Conservation (phyloP, 2,888 invertebrate genomes). For the Luffia ferchaultella region DNA sequence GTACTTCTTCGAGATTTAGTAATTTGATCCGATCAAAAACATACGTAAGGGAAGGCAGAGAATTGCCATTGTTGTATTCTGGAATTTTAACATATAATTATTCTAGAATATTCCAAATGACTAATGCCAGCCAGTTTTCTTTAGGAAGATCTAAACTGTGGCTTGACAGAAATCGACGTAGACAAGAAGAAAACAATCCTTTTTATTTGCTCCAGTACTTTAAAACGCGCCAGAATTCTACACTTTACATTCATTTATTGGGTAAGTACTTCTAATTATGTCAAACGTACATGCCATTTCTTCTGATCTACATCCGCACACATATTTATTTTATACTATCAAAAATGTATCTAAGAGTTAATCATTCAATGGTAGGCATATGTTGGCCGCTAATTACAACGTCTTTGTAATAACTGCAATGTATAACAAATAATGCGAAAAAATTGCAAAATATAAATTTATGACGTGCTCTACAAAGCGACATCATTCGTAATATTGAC, state of each 20-base stretch:
- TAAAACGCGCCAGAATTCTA: slow-evolving; percentile 47
- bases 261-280: slow-evolving; percentile 26
- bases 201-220: slow-evolving; percentile 45
- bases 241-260: slow-evolving; percentile 38
- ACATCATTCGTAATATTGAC: no score
- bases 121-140: slow-evolving; percentile 29
- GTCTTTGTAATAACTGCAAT: no score
- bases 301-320: no score
- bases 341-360: no score
- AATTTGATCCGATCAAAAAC: slow-evolving; percentile 33
- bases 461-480: no score
- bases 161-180: slow-evolving; percentile 12
- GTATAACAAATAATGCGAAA: no score
- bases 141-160: not conserved
- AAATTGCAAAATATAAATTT: no score
- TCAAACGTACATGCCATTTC: no score
- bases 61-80: slow-evolving; percentile 28
- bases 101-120: slow-evolving; percentile 33
- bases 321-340: no score
- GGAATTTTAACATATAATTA: slow-evolving; percentile 34
- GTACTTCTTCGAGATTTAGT: slow-evolving; percentile 31
- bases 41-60: slow-evolving; percentile 24
- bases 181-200: slow-evolving; percentile 14
- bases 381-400: no score
- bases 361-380: no score